Evolutionary conservation across 2,888 invertebrate genomes (phyloP).

Genomic region (Tipula confusa): DNA sequence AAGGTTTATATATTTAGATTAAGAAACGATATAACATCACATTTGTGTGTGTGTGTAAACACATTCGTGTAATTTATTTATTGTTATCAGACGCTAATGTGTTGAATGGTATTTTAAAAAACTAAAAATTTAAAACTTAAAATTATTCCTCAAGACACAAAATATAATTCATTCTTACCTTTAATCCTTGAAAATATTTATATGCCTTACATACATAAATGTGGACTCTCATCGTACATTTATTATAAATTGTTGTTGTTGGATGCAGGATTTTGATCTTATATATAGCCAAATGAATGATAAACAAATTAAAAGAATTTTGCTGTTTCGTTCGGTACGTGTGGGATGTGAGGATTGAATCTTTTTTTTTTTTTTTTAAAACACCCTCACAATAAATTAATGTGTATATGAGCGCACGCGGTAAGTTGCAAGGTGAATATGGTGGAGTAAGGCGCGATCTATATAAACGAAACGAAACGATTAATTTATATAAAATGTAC

Average conservation of each 20-base stretch:
- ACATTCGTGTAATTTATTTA: not conserved
- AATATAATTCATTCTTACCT: constrained; percentile 14
- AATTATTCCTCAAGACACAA: constrained; percentile 16
- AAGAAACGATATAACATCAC: not conserved
- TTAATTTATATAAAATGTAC: not conserved
- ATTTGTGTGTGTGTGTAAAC: not conserved
- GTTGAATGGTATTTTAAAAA: not conserved
- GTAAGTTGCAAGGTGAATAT: not conserved
- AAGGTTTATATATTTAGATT: not conserved
- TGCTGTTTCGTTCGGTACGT: not conserved
- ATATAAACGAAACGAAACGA: not conserved
- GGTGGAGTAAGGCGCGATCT: not conserved
- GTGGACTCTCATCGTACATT: not conserved
- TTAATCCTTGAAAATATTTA: constrained; percentile 25
- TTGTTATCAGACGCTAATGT: constrained; percentile 12
- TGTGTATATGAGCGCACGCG: not conserved
- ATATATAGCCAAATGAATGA: constrained; percentile 1
- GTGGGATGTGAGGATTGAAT: not conserved
- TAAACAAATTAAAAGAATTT: not conserved
- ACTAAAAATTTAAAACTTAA: not conserved
- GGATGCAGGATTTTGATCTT: not conserved
- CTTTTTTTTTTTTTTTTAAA: no score
- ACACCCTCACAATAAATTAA: not conserved
- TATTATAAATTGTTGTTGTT: not conserved
- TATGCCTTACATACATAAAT: not conserved